Percentiles rank a stretch among this genome's conserved stretches.
Evolutionary conservation across 2,797 vertebrate genomes (phyloP).

Genomic region (Sebastes nivosus): DNA sequence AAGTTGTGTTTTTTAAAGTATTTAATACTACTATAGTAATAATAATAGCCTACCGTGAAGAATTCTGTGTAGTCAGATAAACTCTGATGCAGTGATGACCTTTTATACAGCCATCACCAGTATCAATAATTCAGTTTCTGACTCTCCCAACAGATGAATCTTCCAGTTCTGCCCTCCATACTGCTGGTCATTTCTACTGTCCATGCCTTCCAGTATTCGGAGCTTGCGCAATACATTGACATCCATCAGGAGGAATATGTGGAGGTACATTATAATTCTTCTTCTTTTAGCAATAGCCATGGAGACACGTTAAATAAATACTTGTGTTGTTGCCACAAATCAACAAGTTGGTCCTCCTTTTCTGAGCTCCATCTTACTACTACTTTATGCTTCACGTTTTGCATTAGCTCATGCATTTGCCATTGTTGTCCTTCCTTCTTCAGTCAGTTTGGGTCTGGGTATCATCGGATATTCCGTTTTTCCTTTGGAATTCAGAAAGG

Average conservation of each 20-base stretch:
- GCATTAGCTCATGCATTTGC: too few species aligned
- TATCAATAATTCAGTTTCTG: neutral
- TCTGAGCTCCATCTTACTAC: too few species aligned
- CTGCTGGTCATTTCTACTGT: constrained; percentile 53
- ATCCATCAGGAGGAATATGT: constrained; percentile 77
- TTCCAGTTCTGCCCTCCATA: constrained; percentile 29
- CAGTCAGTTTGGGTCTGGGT: too few species aligned
- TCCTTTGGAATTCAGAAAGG: too few species aligned
- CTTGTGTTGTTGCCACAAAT: too few species aligned
- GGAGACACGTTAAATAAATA: too few species aligned
- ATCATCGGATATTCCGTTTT: too few species aligned
- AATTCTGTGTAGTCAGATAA: neutral
- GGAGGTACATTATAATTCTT: constrained; percentile 48
- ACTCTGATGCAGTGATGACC: neutral
- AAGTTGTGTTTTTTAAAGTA: neutral
- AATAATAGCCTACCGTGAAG: neutral
- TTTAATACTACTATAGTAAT: neutral
- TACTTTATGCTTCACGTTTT: too few species aligned
- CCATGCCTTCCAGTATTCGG: constrained; percentile 60
- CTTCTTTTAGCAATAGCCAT: neutral
- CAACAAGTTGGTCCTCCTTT: too few species aligned
- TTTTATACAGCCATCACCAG: neutral
- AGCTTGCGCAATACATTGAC: constrained; percentile 71
- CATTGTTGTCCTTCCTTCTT: too few species aligned
- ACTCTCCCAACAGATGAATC: constrained; percentile 66